Base-by-base conservation (phyloP, 2,797 vertebrate genomes). In the Falco berigora region DNA sequence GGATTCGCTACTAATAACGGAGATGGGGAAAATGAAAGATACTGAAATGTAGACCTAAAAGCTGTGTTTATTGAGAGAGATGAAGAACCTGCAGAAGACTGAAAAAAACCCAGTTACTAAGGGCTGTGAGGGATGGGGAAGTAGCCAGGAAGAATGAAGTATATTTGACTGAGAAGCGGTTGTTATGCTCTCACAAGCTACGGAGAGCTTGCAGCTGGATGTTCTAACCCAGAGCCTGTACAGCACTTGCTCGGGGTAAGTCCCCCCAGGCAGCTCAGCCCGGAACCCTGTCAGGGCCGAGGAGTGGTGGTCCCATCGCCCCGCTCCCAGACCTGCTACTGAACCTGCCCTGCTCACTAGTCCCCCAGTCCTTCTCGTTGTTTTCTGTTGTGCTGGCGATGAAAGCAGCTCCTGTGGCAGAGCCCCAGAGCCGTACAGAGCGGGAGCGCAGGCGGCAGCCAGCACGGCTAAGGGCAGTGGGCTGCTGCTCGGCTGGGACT, bases 131-230 rank as follows among this genome's bases (percentile, higher is more conserved):
- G 68, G 76, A 49, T 3, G 67, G 30, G 56, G 75, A 30, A 56
- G 30, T 2, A 22, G 52, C 25, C 71, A 36, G 75, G 73, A 49
- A 34, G 58, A 42, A 47, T 1, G n/a, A 28, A 21, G 49, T 4
- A 4, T 4, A 23, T 28, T 10, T 17, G 36, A 5, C 11, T 42
- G 30, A 22, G 55, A 42, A 49, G 44, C 32, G 46, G 61, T 11
- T 19, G 2, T 6, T 2, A 10, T 2, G 24, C 28, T 12, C 2
- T 9, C 3, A 10, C 9, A 22, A 56, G 62, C 14, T 14, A 5
- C 5, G 8, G 42, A n/a, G 36, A 17, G 27, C 49, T 23, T 1
- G 22, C 42, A 56, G 68, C 40, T 19, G 55, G 40, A 8, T 10
- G 13, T 5, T 12, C 67, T 36, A 27, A 8, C 10, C 20, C 32